Evolutionary conservation across 2,113 vertebrate species (phyloP).

Genomic region (Brienomyrus longianalis): DNA sequence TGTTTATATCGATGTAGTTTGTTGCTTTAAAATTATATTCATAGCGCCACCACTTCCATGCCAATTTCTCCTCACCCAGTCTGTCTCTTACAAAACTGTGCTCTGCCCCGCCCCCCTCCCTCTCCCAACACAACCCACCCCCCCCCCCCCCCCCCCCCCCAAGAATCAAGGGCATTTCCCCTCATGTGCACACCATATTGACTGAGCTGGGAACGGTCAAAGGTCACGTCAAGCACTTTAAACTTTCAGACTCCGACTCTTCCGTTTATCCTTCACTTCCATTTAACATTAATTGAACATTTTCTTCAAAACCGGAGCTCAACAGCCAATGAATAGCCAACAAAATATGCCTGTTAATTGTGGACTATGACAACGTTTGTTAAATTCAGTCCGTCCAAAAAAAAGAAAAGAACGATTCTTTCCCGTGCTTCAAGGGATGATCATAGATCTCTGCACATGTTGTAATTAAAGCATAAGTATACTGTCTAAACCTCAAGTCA

Average conservation of each 20-base stretch:
- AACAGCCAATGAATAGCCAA: neutral
- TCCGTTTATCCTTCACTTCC: neutral
- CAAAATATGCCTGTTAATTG: neutral
- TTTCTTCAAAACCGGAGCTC: neutral
- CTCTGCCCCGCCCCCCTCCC: no score
- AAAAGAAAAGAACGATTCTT: neutral
- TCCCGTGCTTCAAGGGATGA: neutral
- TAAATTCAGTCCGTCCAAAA: neutral
- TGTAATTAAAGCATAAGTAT: slow-evolving; percentile 1
- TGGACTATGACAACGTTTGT: neutral
- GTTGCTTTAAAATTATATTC: no score
- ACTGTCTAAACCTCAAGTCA: slow-evolving; percentile 1
- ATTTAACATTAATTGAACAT: neutral
- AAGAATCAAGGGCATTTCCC: neutral
- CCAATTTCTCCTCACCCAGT: no score
- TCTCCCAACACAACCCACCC: no score
- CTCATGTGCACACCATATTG: neutral
- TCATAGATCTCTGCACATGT: neutral
- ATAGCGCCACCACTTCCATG: no score
- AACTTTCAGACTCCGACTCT: neutral
- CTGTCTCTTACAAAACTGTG: no score
- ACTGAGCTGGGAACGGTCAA: neutral
- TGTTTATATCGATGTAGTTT: no score
- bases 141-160: no score
- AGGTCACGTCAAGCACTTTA: slow-evolving; percentile 19